Percentiles rank a stretch among this genome's conserved stretches.
phyloP scores from a whole-genome alignment of 64 coral and sea anemone genomes.

The Dendronephthya gigantea region DNA sequence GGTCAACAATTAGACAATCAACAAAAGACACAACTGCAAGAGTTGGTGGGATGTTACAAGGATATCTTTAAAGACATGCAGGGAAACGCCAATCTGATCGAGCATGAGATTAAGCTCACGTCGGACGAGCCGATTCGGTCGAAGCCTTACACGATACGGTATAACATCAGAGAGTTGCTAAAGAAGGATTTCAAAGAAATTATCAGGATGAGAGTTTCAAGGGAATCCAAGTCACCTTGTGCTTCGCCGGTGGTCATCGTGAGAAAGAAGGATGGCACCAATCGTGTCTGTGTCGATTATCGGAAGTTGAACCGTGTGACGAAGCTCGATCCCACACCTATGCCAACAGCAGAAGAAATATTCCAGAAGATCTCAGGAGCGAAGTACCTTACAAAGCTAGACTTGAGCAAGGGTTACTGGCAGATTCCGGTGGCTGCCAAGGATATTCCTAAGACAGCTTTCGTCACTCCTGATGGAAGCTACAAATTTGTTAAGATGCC shows the following conservation, averaged over 20 bases:
- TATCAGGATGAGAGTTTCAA: slow-evolving; percentile 34
- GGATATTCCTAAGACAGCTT: no score
- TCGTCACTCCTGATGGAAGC: no score
- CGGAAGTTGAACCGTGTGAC: neutral
- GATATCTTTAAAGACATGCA: slow-evolving; percentile 20
- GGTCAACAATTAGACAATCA: neutral
- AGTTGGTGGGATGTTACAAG: neutral
- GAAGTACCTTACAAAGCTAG: slow-evolving; percentile 22
- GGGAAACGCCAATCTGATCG: neutral
- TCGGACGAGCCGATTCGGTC: slow-evolving; percentile 12
- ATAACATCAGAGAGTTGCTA: slow-evolving; percentile 28
- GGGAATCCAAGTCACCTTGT: slow-evolving; percentile 29
- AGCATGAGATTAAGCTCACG: slow-evolving; percentile 43
- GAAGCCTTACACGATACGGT: slow-evolving; percentile 29
- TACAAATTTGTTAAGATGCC: slow-evolving; percentile 10
- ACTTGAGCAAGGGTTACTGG: neutral
- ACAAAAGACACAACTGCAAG: slow-evolving; percentile 3
- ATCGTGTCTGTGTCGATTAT: neutral
- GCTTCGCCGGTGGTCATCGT: slow-evolving; percentile 25
- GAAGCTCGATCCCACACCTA: neutral
- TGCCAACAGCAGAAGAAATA: slow-evolving; percentile 11
- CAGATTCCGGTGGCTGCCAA: no score
- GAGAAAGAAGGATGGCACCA: neutral
- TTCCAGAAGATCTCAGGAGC: slow-evolving; percentile 33
- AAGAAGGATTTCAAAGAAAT: slow-evolving; percentile 38